phyloP scores from a whole-genome alignment of 2,113 vertebrate genomes.

The human (Homo sapiens) region GRCh38 chr4:174970001-174970500 shows the following conservation, averaged over 20 bases:
- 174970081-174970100: background rate
- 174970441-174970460: background rate
- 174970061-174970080: background rate
- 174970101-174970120: background rate
- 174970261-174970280: background rate
- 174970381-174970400: background rate
- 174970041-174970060: background rate
- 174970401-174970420: background rate
- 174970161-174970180: background rate
- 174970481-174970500: background rate
- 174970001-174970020: background rate
- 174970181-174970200: background rate
- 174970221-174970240: background rate
- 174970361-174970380: background rate
- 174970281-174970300: background rate
- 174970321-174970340: background rate
- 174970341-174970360: background rate
- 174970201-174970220: background rate
- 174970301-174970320: background rate
- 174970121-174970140: background rate
- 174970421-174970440: background rate
- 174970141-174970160: background rate
- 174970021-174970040: background rate
- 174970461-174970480: background rate
- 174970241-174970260: no score